Base-by-base conservation (phyloP, 2,888 invertebrate genomes). In the Oegoconia quadripuncta region DNA sequence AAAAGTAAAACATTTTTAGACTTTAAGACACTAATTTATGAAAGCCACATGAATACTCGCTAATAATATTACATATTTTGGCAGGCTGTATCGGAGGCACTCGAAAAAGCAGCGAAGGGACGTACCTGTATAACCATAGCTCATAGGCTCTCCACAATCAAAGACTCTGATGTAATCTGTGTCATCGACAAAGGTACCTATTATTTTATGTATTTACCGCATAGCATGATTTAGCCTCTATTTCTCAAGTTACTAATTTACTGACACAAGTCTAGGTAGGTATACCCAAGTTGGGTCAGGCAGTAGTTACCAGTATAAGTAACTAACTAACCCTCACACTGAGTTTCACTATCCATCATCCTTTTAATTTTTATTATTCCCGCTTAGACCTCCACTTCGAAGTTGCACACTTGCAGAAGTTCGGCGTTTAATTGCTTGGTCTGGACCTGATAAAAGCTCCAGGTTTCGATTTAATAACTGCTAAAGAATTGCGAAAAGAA, bases 101-200 rank as follows among this genome's bases (percentile, higher is more conserved):
- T 97, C 42, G 95, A 96, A 59, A 91, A 91, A 57, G 96, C 96
- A 0, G 91, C 93, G 37, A 90, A 91, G 48, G 94, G 94, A 1
- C 89, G 96, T 32, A 97, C 97, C 0, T 95, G 95, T 58, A 91
- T 97, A 16, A 93, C 95, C 1, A 95, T 97, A 53, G 96, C 96
- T 5, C 96, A 97, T 80, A 90, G 96, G 12, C 88, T 97, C 37
- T 92, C 95, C 8, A 96, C 96, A 0, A 91, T 96, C 47, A 91
- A 93, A 60, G 92, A 94, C 64, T 93, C 95, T 1, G 93, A 97
- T 71, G 82, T 93, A 52, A 97, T 97, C 46, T 94, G 94, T 57
- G 96, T 97, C 3, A 77, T 97, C 16, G 91, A 95, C 48, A 90
- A 91, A 61, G 97, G 97, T 56, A 77, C 4, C 14, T 22, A 17